Percentiles rank a stretch among this genome's conserved stretches.
Conservation (phyloP, 1,140 invertebrate species). For the Antheraea pernyi region DNA sequence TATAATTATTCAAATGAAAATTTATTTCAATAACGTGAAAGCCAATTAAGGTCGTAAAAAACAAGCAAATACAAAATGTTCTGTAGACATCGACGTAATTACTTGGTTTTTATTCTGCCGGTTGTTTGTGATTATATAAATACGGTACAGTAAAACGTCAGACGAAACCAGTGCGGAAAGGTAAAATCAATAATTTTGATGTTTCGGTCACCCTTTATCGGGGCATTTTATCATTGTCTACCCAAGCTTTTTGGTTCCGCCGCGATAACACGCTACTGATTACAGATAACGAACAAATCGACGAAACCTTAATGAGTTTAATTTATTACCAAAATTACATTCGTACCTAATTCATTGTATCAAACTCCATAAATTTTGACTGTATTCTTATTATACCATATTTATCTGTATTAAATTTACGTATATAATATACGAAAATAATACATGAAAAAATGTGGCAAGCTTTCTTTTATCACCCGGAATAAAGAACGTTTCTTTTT, state of each 20-base stretch:
- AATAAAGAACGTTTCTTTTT: not conserved
- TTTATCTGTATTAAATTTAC: not conserved
- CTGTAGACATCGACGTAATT: not conserved
- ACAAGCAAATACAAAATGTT: too few relatives aligned
- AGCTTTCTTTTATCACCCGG: not conserved
- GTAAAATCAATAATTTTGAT: constrained; percentile 68
- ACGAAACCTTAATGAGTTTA: constrained; percentile 13
- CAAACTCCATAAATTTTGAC: not conserved
- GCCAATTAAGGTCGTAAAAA: too few relatives aligned
- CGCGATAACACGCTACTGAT: constrained; percentile 68
- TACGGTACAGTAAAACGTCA: constrained; percentile 7
- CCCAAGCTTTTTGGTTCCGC: constrained; percentile 46
- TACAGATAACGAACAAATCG: constrained; percentile 40
- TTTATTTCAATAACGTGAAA: too few relatives aligned
- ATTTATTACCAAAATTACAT: constrained; percentile 11
- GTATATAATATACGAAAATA: not conserved
- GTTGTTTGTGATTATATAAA: not conserved
- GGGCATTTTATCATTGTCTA: constrained; percentile 58
- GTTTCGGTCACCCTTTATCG: constrained; percentile 62
- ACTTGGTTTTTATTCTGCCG: not conserved
- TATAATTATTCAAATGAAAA: too few relatives aligned
- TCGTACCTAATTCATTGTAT: not conserved
- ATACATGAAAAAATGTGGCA: not conserved
- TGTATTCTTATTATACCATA: not conserved
- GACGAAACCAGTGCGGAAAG: constrained; percentile 20